A percentile compares a stretch with the other conserved stretches of the same genome.
Conservation (phyloP, 2,797 vertebrate species). For the Poecilia picta region DNA sequence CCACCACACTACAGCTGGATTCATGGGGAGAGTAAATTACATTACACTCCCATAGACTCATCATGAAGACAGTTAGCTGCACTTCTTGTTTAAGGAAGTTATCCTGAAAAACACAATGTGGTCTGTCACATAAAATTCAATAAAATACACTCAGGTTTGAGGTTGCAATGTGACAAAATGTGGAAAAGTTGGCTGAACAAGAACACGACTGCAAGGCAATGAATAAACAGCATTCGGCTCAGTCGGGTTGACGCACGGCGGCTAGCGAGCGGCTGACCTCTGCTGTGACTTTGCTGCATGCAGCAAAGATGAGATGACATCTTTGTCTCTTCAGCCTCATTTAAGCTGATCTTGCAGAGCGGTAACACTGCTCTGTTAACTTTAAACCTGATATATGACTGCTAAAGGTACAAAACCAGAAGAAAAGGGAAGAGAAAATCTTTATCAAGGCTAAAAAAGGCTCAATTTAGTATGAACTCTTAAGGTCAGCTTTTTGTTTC, state of each 20-base stretch:
- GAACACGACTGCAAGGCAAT: not conserved
- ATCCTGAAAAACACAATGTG: not conserved
- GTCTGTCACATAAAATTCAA: not conserved
- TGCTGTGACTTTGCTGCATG: conserved; percentile 11
- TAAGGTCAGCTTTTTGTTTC: conserved; percentile 29
- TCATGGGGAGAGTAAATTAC: not conserved
- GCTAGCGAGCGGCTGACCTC: conserved; percentile 37
- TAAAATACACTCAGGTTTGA: not conserved
- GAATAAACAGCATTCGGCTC: conserved; percentile 3
- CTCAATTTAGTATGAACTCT: not conserved
- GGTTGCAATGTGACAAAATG: not conserved
- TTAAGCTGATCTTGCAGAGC: conserved; percentile 4
- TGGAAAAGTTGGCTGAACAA: not conserved
- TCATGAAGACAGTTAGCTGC: not conserved
- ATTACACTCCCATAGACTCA: not conserved
- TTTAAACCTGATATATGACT: conserved; percentile 7
- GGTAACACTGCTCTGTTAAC: not conserved
- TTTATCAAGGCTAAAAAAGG: conserved; percentile 2
- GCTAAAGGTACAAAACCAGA: not conserved
- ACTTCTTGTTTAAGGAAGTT: not conserved
- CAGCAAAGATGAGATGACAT: conserved; percentile 12
- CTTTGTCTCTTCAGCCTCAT: conserved; percentile 8
- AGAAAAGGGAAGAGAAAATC: conserved; percentile 5
- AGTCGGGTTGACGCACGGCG: not conserved
- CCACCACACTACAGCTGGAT: not conserved